phyloP scores from a whole-genome alignment of 2,113 vertebrate species.

The Hippocampus comes region DNA sequence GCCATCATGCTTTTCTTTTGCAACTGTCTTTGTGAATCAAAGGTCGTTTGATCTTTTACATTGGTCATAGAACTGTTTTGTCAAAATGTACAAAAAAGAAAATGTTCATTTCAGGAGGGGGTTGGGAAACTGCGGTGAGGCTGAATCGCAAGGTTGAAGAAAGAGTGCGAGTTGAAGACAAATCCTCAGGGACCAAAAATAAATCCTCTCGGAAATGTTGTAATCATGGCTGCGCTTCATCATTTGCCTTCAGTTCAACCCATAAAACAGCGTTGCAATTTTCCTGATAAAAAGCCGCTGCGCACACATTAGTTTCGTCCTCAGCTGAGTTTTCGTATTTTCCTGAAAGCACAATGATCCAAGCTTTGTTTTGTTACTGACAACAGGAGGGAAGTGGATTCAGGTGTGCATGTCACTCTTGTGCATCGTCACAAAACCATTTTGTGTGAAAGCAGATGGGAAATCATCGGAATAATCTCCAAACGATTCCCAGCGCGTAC shows the following conservation, averaged over 20 bases:
- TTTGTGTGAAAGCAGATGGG: slow-evolving; percentile 21
- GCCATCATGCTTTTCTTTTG: no score
- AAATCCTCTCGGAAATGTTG: neutral
- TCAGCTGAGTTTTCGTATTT: slow-evolving; percentile 4
- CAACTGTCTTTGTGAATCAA: no score
- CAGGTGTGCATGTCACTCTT: slow-evolving; percentile 30
- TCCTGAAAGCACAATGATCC: slow-evolving; percentile 16
- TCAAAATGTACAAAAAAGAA: no score
- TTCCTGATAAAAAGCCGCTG: slow-evolving; percentile 6
- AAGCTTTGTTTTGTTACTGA: slow-evolving; percentile 24
- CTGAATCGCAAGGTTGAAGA: neutral
- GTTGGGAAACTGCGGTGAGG: neutral
- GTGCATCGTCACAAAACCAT: slow-evolving; percentile 28
- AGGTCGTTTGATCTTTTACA: no score
- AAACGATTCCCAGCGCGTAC: neutral
- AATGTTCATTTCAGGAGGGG: neutral
- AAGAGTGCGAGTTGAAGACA: neutral
- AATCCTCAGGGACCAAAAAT: neutral
- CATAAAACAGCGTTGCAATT: slow-evolving; percentile 25
- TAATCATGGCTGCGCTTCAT: slow-evolving; percentile 7
- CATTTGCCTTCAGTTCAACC: slow-evolving; percentile 12
- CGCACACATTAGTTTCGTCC: slow-evolving; percentile 22
- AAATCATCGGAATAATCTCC: slow-evolving; percentile 7
- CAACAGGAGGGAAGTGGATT: slow-evolving; percentile 26
- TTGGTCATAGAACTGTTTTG: no score